Conservation (phyloP, 2,797 vertebrate species). For the Molossus alvarezi region DNA sequence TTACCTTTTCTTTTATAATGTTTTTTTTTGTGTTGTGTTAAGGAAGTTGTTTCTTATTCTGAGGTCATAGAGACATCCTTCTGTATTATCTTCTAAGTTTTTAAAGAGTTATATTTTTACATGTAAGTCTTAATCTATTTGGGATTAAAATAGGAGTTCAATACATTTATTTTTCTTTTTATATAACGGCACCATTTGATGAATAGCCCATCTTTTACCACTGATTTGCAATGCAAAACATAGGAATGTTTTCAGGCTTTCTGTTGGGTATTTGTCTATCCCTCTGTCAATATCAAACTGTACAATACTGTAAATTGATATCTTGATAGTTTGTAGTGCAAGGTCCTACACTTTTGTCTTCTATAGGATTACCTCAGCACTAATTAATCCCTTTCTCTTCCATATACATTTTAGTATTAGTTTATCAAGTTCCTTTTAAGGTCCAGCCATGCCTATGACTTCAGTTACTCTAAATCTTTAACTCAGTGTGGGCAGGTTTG, state of each 20-base stretch:
- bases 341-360: neutral
- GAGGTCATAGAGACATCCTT: neutral
- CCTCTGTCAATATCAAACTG: neutral
- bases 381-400: neutral
- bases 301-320: neutral
- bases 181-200: neutral
- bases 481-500: neutral
- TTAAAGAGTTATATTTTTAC: neutral
- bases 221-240: neutral
- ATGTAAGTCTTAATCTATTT: slow-evolving; percentile 1
- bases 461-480: slow-evolving; percentile 34
- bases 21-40: neutral
- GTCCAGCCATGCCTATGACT: neutral
- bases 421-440: neutral
- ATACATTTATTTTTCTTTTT: neutral
- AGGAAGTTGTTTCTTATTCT: neutral
- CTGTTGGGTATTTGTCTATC: neutral
- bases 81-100: neutral
- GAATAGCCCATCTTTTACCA: neutral
- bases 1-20: slow-evolving; percentile 24
- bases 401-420: neutral
- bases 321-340: neutral
- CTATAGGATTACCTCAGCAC: neutral
- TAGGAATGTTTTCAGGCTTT: neutral
- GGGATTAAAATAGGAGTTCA: neutral